Percentiles rank a stretch among this genome's conserved stretches.
Evolutionary conservation across 2,797 vertebrate genomes (phyloP).

Genomic region (Gadopsis bispinosus): DNA sequence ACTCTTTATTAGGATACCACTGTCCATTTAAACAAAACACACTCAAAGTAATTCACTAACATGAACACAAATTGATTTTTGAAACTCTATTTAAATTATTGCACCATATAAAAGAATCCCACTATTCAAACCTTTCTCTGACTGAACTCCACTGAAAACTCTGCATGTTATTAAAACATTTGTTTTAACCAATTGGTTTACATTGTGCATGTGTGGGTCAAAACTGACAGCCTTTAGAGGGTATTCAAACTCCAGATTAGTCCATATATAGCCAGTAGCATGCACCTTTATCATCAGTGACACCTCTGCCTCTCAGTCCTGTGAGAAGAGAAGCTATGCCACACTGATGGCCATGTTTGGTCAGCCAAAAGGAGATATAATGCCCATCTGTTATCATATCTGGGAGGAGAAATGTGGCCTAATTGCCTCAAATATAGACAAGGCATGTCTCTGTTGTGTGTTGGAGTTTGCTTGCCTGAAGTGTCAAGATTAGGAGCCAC

Average conservation of each 20-base stretch:
- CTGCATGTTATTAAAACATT: constrained; percentile 4
- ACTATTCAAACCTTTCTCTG: constrained; percentile 20
- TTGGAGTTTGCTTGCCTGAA: constrained; percentile 80
- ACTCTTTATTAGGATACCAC: constrained; percentile 64
- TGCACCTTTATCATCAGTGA: constrained; percentile 81
- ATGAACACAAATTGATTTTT: constrained; percentile 62
- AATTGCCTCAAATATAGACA: constrained; percentile 86
- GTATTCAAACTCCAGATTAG: constrained; percentile 66
- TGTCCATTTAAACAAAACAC: constrained; percentile 72
- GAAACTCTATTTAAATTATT: constrained; percentile 55
- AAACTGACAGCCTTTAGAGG: constrained; percentile 47
- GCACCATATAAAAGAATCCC: constrained; percentile 24
- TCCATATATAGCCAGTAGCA: constrained; percentile 79
- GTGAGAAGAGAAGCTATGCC: constrained; percentile 71
- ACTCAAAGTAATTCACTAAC: constrained; percentile 65
- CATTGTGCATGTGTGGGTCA: constrained; percentile 44
- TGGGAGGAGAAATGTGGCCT: constrained; percentile 81
- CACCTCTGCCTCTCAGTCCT: constrained; percentile 77
- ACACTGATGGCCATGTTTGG: constrained; percentile 88
- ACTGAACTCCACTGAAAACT: constrained; percentile 23
- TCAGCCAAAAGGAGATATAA: constrained; percentile 80
- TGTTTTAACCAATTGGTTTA: constrained; percentile 29
- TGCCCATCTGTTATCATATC: constrained; percentile 86
- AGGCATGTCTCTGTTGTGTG: constrained; percentile 66
- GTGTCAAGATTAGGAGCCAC: constrained; percentile 82